Base-by-base conservation (phyloP, 1,140 invertebrate species). In the Tetramorium alpestre region DNA sequence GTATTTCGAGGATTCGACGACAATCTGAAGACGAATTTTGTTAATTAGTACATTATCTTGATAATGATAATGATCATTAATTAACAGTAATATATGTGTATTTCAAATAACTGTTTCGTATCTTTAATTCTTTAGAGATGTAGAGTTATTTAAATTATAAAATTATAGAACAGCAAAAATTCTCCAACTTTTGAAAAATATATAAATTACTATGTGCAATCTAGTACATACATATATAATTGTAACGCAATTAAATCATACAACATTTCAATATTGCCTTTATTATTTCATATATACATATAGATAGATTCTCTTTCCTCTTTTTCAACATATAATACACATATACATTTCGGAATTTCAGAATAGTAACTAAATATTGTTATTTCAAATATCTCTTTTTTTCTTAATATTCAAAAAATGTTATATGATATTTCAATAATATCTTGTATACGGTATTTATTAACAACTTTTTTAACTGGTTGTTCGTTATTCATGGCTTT, bases 1-100 rank as follows among this genome's bases (percentile, higher is more conserved):
- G 54, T 73, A 60, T 82, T 73, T 73, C 67, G 80, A 47, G 51
- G 41, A 73, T 73, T 82, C 41, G 16, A 56, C 64, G 54, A 60
- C 67, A 44, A 73, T 44, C 54, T 18, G 41, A 82, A 82, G 47
- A 73, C 69, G 41, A 56, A n/a, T 44, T 28, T 7, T 38, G 25
- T 72, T 82, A 80, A 80, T 80, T 69, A 58, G 58, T 28, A 22
- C 4, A 25, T 81, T 41, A 69, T 51, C 33, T 41, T 7, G 47
- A 41, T 69, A 41, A 44, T 13, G 33, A 75, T 58, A 75, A 75
- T 22, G 3, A 56, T 22, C 18, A 54, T 62, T 28, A 73, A 73
- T 73, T 73, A 47, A 62, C 2, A n/a, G 1, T 44, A 1, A 7
- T 49, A 22, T 22, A 22, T 22, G n/a, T 3, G 56, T 25, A 44